Base-by-base conservation (phyloP, 2,888 invertebrate species). In the Autographa gamma region DNA sequence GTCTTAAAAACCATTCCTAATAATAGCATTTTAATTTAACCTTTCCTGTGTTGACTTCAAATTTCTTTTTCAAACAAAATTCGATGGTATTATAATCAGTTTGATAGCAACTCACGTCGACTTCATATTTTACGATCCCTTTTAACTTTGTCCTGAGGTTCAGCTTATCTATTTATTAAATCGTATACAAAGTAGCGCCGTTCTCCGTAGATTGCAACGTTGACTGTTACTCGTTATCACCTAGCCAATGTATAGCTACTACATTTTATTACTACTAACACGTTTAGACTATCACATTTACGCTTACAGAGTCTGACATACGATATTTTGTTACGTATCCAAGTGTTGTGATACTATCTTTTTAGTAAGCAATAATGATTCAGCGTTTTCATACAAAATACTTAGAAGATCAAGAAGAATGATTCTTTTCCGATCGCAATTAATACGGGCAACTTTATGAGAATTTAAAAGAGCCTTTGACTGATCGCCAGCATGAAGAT, bases 111-210 rank as follows among this genome's bases (percentile, higher is more conserved):
- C 16, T 43, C 16, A 48, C 16, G 5, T 48, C n/a, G 16, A n/a
- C n/a, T 48, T 48, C 48, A 48, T 48, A 48, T 48, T 48, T 48
- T 16, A 48, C n/a, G n/a, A 48, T 48, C 48, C n/a, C 48, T n/a
- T 48, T 48, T 48, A 7, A 16, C 48, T 48, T 48, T 48, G 8
- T 48, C n/a, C n/a, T 48, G 38, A 73, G 41, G 73, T 66, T 76
- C 52, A 13, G 52, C 48, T 61, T 38, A 63, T 34, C 70, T 61
- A 9, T 66, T 79, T 68, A 52, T 43, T 43, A 54, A 25, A 69
- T 63, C 60, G 66, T 62, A 34, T 18, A 79, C 79, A 79, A 74
- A 74, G 79, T 76, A 79, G 43, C 63, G 59, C 38, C 58, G 66
- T 48, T 11, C 52, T 62, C 38, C 8, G 58, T 62, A 19, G 63